Evolutionary conservation across 2,888 invertebrate genomes (phyloP).

Genomic region (Pristionchus exspectatus): DNA sequence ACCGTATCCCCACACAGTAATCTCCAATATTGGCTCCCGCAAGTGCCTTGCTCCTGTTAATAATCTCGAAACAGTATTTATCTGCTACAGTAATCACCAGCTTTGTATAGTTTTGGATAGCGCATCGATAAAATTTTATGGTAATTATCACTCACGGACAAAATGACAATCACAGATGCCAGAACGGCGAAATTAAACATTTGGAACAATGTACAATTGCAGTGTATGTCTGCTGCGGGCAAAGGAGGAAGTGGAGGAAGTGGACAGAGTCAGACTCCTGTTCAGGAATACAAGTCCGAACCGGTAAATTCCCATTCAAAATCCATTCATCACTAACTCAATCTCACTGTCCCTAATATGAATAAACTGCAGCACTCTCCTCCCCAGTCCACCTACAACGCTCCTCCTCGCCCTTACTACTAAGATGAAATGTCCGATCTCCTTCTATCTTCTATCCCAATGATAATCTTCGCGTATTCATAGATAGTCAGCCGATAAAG

Average conservation of each 20-base stretch:
- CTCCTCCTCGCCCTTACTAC: constrained; percentile 35
- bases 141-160: neutral
- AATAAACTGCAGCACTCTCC: neutral
- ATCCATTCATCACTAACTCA: neutral
- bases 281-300: neutral
- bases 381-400: neutral
- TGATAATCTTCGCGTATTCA: neutral
- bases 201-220: neutral
- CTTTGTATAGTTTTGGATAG: neutral
- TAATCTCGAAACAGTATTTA: neutral
- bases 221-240: constrained; percentile 34
- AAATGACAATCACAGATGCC: neutral
- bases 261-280: neutral
- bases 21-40: neutral
- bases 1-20: neutral
- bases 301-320: neutral
- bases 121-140: neutral
- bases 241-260: neutral
- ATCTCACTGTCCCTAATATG: neutral
- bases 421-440: neutral
- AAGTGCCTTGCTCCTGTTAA: neutral
- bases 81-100: neutral
- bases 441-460: neutral
- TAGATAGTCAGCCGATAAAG: neutral
- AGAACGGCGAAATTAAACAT: neutral